These are phyloP conservation scores for Oscheius sp. DNA, from an alignment of 2,888 invertebrate species.

Conservation along the genomic window DNA sequence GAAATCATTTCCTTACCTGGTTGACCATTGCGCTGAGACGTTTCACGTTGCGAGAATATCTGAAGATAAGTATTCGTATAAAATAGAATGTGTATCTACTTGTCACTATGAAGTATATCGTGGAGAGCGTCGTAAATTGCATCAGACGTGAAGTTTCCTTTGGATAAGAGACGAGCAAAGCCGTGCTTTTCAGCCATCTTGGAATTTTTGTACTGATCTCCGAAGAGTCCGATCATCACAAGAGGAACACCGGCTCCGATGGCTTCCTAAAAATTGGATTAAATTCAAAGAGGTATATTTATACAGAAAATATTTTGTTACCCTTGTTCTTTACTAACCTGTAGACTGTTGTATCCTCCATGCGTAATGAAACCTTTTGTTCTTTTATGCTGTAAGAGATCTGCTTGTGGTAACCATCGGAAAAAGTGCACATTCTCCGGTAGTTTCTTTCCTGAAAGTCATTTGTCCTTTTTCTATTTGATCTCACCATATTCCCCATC, in stretches of 20 bases:
- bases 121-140: conserved; percentile 29
- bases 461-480: background rate
- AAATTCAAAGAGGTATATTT: background rate
- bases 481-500: conserved; percentile 33
- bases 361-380: conserved; percentile 80
- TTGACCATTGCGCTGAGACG: conserved; percentile 52
- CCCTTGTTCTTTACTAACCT: conserved; percentile 70
- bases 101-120: conserved; percentile 24
- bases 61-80: conserved; percentile 18
- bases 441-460: background rate
- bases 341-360: conserved; percentile 80
- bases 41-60: conserved; percentile 41
- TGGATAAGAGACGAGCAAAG: conserved; percentile 30
- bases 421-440: conserved; percentile 49
- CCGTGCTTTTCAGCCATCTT: conserved; percentile 55
- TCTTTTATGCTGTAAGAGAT: conserved; percentile 76
- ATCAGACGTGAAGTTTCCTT: conserved; percentile 29
- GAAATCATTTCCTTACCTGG: too few relatives aligned
- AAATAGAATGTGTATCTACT: background rate
- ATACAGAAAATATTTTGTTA: background rate
- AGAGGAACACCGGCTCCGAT: conserved; percentile 53
- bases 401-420: conserved; percentile 61
- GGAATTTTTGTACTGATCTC: conserved; percentile 54
- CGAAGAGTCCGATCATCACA: conserved; percentile 54
- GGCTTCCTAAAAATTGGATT: conserved; percentile 40